Evolutionary conservation across 2,888 invertebrate genomes (phyloP).

Genomic region (Podabrus alpinus): DNA sequence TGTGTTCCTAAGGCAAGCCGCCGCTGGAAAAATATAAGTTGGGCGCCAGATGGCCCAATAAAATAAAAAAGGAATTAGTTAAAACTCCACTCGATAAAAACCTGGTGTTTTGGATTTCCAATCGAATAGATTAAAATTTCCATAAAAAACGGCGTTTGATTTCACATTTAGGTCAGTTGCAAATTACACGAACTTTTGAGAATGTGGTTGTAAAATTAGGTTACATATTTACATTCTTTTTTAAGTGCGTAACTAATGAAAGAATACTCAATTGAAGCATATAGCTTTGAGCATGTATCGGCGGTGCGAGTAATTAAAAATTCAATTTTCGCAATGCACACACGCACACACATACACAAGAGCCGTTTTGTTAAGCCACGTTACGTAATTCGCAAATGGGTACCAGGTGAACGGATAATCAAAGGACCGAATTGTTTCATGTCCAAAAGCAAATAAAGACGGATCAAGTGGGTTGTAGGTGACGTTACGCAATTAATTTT

Average conservation of each 20-base stretch:
- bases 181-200: not conserved
- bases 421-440: constrained; percentile 30
- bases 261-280: not conserved
- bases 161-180: not conserved
- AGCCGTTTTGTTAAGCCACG: constrained; percentile 14
- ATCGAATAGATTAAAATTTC: not conserved
- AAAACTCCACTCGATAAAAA: too few species aligned
- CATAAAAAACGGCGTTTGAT: not conserved
- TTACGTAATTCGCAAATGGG: constrained; percentile 21
- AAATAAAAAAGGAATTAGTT: too few species aligned
- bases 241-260: not conserved
- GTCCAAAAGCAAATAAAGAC: constrained; percentile 31
- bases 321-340: constrained; percentile 25
- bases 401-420: constrained; percentile 29
- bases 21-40: too few species aligned
- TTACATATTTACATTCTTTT: not conserved
- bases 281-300: constrained; percentile 6
- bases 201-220: not conserved
- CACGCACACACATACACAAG: constrained; percentile 4
- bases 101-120: not conserved
- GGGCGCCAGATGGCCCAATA: too few species aligned
- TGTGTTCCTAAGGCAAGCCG: too few species aligned
- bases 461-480: constrained; percentile 28
- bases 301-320: constrained; percentile 25
- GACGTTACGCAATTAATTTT: constrained; percentile 28